phyloP scores from a whole-genome alignment of 2,113 vertebrate species.

The Protobothrops flavoviridis region DNA sequence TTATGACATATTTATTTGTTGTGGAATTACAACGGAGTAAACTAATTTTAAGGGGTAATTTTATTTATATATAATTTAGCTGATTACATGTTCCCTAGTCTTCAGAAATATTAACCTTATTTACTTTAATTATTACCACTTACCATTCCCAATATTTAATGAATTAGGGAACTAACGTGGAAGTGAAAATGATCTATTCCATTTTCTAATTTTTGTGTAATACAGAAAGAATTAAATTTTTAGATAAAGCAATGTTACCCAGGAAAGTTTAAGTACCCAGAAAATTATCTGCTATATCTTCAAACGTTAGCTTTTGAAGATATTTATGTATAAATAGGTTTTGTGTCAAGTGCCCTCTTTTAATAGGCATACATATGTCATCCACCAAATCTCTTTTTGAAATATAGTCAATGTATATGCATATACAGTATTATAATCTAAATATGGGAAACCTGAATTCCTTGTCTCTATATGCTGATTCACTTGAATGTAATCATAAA shows the following conservation, averaged over 20 bases:
- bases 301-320: background rate
- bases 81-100: background rate
- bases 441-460: background rate
- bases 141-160: background rate
- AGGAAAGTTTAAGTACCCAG: constrained; percentile 2
- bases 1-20: background rate
- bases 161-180: background rate
- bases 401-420: background rate
- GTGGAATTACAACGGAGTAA: background rate
- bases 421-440: background rate
- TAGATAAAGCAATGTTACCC: constrained; percentile 4
- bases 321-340: background rate
- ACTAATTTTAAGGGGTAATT: constrained; percentile 6
- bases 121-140: background rate
- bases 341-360: constrained; percentile 3
- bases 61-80: background rate
- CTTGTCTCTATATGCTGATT: background rate
- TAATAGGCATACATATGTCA: constrained; percentile 10
- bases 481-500: background rate
- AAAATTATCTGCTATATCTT: constrained; percentile 12
- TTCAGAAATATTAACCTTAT: constrained; percentile 5
- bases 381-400: background rate
- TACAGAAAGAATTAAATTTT: background rate
- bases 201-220: constrained; percentile 7
- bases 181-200: constrained; percentile 8